A percentile compares a stretch with the other conserved stretches of the same genome.
Evolutionary conservation across 2,797 vertebrate species (phyloP).

Genomic region (Otus scops): DNA sequence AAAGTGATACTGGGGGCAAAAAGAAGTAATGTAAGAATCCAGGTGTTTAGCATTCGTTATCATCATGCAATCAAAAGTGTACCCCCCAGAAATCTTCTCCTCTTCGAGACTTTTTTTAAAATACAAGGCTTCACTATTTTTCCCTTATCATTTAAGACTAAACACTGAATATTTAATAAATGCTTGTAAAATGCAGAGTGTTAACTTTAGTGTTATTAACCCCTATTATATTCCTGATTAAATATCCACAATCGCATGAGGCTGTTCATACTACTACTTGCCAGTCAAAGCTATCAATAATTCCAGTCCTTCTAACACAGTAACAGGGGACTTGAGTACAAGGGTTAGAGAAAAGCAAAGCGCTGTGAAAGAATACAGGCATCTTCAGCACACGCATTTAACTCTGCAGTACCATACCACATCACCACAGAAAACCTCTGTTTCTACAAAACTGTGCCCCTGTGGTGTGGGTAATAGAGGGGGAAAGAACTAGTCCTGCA

Average conservation of each 20-base stretch:
- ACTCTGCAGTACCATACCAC: not conserved
- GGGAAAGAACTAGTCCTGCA: not conserved
- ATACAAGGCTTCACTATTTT: not conserved
- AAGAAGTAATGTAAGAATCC: not conserved
- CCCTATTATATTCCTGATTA: not conserved
- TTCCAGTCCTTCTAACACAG: not conserved
- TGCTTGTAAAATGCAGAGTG: not conserved
- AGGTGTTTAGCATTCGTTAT: not conserved
- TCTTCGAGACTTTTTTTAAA: not conserved
- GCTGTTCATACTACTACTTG: not conserved
- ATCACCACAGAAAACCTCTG: not conserved
- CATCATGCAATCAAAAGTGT: not conserved
- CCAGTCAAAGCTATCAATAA: not conserved
- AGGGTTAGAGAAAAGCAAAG: not conserved
- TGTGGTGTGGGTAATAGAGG: rapidly evolving
- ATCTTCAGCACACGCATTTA: not conserved
- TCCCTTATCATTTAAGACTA: not conserved
- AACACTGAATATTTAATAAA: not conserved
- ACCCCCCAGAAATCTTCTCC: not conserved
- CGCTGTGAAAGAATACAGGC: not conserved
- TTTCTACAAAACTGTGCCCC: not conserved
- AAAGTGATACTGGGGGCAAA: not conserved
- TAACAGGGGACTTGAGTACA: not conserved
- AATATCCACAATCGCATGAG: not conserved
- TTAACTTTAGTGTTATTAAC: not conserved